phyloP scores from a whole-genome alignment of 2,113 vertebrate species.

The Laticauda colubrina region DNA sequence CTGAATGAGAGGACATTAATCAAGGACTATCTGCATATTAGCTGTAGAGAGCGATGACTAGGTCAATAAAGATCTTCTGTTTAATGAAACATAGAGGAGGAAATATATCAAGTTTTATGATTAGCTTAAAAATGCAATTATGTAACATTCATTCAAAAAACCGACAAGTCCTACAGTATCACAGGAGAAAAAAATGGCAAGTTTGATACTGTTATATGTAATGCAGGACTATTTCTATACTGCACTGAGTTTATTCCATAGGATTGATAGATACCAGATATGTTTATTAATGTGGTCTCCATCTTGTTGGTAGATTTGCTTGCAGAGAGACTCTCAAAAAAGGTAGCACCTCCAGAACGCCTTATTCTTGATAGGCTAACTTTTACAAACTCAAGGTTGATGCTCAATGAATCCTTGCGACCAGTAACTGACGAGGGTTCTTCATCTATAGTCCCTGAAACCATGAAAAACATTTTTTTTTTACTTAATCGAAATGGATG shows the following conservation, averaged over 20 bases:
- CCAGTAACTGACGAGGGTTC: conserved; percentile 94
- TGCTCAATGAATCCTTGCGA: conserved; percentile 96
- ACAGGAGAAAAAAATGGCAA: not conserved
- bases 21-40: not conserved
- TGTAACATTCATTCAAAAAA: not conserved
- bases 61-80: not conserved
- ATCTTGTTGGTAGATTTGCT: conserved; percentile 87
- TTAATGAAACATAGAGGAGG: not conserved
- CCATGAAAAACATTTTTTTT: not conserved
- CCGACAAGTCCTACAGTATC: not conserved
- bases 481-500: not conserved
- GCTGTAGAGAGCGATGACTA: not conserved
- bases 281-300: conserved; percentile 97
- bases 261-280: conserved; percentile 82
- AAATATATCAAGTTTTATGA: not conserved
- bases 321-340: conserved; percentile 84
- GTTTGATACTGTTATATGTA: not conserved
- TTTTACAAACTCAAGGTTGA: conserved; percentile 98
- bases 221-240: not conserved
- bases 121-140: not conserved
- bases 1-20: not conserved
- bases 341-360: conserved; percentile 86
- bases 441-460: conserved; percentile 88
- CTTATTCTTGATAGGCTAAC: conserved; percentile 95
- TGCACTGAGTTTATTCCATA: not conserved